Evolutionary conservation across 2,888 invertebrate genomes (phyloP).

Genomic region (Microctonus hyperodae): DNA sequence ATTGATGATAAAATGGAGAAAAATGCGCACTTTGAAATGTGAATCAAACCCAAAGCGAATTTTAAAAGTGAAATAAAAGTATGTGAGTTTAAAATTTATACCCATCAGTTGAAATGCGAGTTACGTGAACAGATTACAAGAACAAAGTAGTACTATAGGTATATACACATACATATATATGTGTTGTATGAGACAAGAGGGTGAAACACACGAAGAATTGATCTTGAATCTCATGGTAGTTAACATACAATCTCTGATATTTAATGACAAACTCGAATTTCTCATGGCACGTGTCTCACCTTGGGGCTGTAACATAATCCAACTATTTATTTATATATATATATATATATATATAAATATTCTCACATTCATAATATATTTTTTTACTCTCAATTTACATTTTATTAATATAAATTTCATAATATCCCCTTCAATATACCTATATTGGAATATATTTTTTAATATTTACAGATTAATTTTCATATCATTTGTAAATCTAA

Average conservation of each 20-base stretch:
- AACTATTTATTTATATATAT: background rate
- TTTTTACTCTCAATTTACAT: background rate
- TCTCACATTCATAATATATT: too few relatives aligned
- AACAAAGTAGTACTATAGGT: background rate
- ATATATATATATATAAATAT: background rate
- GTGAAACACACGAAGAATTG: slow-evolving; percentile 15
- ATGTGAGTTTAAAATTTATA: background rate
- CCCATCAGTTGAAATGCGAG: slow-evolving; percentile 13
- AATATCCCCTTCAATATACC: too few relatives aligned
- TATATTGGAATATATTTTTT: too few relatives aligned
- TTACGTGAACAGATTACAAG: slow-evolving; percentile 24
- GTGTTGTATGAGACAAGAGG: too few relatives aligned
- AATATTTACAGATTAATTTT: too few relatives aligned
- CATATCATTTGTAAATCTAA: too few relatives aligned
- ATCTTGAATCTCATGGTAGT: background rate
- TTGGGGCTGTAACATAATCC: slow-evolving; percentile 9
- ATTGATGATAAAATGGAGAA: too few relatives aligned
- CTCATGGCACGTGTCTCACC: slow-evolving; percentile 16
- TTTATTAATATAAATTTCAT: background rate
- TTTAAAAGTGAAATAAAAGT: too few relatives aligned
- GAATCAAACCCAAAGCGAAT: too few relatives aligned
- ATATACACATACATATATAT: too few relatives aligned
- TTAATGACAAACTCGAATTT: background rate
- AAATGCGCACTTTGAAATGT: too few relatives aligned
- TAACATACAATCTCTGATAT: background rate